Conservation (phyloP, 2,113 vertebrate species). For the Xiphorhynchus elegans region DNA sequence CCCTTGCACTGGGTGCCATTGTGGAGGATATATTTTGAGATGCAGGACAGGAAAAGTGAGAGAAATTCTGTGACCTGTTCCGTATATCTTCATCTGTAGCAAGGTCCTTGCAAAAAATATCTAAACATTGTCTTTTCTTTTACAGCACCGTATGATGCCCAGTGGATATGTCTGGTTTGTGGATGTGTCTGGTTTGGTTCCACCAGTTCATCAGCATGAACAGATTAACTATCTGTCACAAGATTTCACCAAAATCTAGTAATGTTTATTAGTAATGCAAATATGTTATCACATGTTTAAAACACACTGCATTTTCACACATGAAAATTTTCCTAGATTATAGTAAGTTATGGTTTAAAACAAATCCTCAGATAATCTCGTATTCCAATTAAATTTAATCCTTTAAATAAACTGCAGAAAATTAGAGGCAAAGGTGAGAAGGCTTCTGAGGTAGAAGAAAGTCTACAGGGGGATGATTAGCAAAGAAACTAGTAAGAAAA, state of each 20-base stretch:
- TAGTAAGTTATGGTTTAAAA: background rate
- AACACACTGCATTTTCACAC: background rate
- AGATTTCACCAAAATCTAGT: background rate
- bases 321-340: background rate
- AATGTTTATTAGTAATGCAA: background rate
- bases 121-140: background rate
- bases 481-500: background rate
- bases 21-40: background rate
- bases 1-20: background rate
- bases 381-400: conserved; percentile 17
- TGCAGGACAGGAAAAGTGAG: background rate
- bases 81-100: background rate
- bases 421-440: background rate
- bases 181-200: background rate
- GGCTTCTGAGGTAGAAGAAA: background rate
- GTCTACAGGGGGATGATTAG: background rate
- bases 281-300: background rate
- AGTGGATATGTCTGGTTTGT: background rate
- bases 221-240: background rate
- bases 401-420: conserved; percentile 12
- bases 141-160: background rate
- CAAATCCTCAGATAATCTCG: background rate
- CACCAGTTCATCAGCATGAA: background rate
- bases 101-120: background rate
- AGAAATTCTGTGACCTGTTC: background rate